A percentile compares a stretch with the other conserved stretches of the same genome.
These are phyloP conservation scores for Rhamnusium bicolor DNA, from an alignment of 2,888 invertebrate genomes.

Conservation along the genomic window DNA sequence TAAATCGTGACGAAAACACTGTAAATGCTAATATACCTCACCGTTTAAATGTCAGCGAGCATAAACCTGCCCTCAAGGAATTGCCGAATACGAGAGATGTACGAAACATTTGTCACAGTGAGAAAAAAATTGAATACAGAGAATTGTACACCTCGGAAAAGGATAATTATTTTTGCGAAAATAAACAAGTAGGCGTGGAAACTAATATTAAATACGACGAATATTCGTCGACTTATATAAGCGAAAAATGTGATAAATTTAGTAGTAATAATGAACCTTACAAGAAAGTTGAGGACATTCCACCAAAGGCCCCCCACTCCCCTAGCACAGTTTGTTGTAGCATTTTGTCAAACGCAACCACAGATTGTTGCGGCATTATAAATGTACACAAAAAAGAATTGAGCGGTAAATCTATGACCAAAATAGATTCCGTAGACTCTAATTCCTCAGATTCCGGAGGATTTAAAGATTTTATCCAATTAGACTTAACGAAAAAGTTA, in stretches of 20 bases:
- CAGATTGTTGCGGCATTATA: conserved; percentile 71
- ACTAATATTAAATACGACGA: conserved; percentile 58
- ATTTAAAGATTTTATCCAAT: conserved; percentile 70
- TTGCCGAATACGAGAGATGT: conserved; percentile 41
- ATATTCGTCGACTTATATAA: conserved; percentile 55
- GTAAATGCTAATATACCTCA: conserved; percentile 33
- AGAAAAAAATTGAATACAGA: conserved; percentile 50
- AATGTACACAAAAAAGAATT: conserved; percentile 67
- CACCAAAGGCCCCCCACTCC: conserved; percentile 66
- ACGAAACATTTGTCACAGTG: conserved; percentile 33
- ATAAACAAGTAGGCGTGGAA: conserved; percentile 49
- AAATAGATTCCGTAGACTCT: conserved; percentile 70
- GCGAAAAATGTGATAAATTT: conserved; percentile 66
- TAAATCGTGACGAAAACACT: conserved; percentile 46
- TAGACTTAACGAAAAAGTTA: conserved; percentile 59
- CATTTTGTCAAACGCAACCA: conserved; percentile 68
- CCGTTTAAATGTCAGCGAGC: conserved; percentile 32
- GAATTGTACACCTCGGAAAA: conserved; percentile 45
- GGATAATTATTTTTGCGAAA: conserved; percentile 41
- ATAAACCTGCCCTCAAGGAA: conserved; percentile 42
- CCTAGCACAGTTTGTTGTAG: conserved; percentile 71
- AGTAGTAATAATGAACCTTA: conserved; percentile 56
- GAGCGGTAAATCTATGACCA: conserved; percentile 64
- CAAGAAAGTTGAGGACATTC: conserved; percentile 59
- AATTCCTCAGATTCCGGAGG: conserved; percentile 71